A percentile compares a stretch with the other conserved stretches of the same genome.
These are phyloP conservation scores for Mamestra configurata DNA, from an alignment of 1,140 invertebrate genomes.

Conservation along the genomic window DNA sequence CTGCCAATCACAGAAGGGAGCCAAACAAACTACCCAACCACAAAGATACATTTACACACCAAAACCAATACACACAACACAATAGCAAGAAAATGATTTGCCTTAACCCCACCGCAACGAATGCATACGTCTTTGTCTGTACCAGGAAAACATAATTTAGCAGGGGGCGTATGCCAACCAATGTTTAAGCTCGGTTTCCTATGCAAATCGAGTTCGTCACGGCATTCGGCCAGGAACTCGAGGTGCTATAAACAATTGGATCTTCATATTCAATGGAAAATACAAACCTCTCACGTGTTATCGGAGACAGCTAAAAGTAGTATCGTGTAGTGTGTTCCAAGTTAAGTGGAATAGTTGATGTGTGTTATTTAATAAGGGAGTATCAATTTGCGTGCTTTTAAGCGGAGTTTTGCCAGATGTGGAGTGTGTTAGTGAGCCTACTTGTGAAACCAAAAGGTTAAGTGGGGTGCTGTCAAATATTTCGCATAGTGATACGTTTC, in stretches of 20 bases:
- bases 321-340: background rate
- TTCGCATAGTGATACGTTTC: background rate
- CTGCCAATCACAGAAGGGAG: too few relatives aligned
- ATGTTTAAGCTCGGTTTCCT: constrained; percentile 52
- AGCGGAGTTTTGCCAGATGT: constrained; percentile 14
- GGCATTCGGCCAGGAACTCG: constrained; percentile 34
- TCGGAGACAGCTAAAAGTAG: background rate
- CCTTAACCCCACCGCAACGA: constrained; percentile 25
- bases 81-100: constrained; percentile 37
- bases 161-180: constrained; percentile 47
- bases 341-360: constrained; percentile 2
- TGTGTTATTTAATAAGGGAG: constrained; percentile 25
- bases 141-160: constrained; percentile 53
- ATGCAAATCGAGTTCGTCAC: constrained; percentile 58
- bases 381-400: constrained; percentile 29
- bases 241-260: constrained; percentile 44
- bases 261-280: constrained; percentile 37
- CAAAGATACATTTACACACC: background rate
- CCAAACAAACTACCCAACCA: background rate
- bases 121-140: constrained; percentile 42
- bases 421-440: background rate
- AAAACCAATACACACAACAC: constrained; percentile 6
- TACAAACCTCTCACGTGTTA: background rate
- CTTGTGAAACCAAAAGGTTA: constrained; percentile 3
- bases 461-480: background rate